Base-by-base conservation (phyloP, 1,140 invertebrate species). In the Papilio dardanus region DNA sequence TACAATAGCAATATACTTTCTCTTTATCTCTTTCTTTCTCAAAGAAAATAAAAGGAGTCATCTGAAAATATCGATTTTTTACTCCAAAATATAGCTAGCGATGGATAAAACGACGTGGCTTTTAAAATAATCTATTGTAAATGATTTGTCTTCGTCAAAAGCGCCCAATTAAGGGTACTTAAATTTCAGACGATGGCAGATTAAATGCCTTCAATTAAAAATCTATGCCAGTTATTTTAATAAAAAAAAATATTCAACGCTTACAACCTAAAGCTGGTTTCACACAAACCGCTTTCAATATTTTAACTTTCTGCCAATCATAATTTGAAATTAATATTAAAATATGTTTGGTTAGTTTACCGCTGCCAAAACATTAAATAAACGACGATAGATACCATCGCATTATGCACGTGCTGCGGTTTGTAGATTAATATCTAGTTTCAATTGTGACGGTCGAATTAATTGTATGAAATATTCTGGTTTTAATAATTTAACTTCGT, bases 151-250 rank as follows among this genome's bases (percentile, higher is more conserved):
- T 69, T 21, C 67, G 31, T 73, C 30, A 73, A 73, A 73, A 73
- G 24, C 58, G 46, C 10, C 58, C 71, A 73, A 73, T 73, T 73
- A 73, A 73, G 30, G 71, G n/a, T 58, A 73, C 71, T 73, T 58
- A 73, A 73, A 33, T 73, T 37, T 58, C 46, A 35, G 46, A 73
- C 50, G 71, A 73, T 73, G 46, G 71, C 50, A 24, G 71, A 73
- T 73, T 73, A 35, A 54, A 73, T 73, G 14, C 46, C 71, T 73
- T 35, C 71, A 73, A 73, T 73, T 73, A 73, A 73, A 73, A 73
- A 58, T 58, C 50, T 73, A 54, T 58, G 46, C 42, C 69, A 21
- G 42, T 50, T 73, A 35, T 35, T 73, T 73, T 73, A 54, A 73
- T 71, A 30, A 71, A 71, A 46, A 46, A 46, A 71, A 54, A 71